Base-by-base conservation (phyloP, 2,113 vertebrate species). In the Corythaeola cristata region DNA sequence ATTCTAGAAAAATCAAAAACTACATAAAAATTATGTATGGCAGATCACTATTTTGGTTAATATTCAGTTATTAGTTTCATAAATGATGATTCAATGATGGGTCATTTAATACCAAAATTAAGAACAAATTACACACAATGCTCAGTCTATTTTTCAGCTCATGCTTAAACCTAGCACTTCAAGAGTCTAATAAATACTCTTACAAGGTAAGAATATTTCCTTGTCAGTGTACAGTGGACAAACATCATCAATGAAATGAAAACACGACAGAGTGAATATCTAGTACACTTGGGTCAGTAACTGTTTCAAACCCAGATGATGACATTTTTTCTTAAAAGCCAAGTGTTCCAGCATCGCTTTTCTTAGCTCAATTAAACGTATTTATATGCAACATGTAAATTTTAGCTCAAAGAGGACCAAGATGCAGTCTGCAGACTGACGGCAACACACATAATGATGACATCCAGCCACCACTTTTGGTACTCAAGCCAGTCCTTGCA, bases 1-100 rank as follows among this genome's bases (percentile, higher is more conserved):
- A 82, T 91, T 97, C 58, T 56, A 85, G 73, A 98, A 98, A 97
- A 98, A 97, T 73, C 93, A 84, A 97, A 93, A 98, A 91, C 63
- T 59, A 92, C 62, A 78, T 78, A 72, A 97, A 96, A 97, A 79
- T 83, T 85, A 66, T 87, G 77, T 80, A 73, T 80, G 82, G 18
- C 85, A 96, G 89, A 64, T 55, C 75, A 12, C 69, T 97, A 76
- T 68, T 75, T 89, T 94, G 88, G 96, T 96, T 86, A 83, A 35
- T 60, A 56, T 64, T 78, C 12, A 76, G 49, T 93, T 95, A 91
- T 87, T 92, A 90, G 85, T 82, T 96, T 81, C 67, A 84, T 45
- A 59, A 68, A 50, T 0, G 5, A 52, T 32, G 14, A 19, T 59
- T 41, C n/a, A 71, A 9, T 11, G 11, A 75, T 32, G 7, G 58